These are phyloP conservation scores for Pristionchus arcanus DNA, from an alignment of 2,888 invertebrate species.

Conservation along the genomic window DNA sequence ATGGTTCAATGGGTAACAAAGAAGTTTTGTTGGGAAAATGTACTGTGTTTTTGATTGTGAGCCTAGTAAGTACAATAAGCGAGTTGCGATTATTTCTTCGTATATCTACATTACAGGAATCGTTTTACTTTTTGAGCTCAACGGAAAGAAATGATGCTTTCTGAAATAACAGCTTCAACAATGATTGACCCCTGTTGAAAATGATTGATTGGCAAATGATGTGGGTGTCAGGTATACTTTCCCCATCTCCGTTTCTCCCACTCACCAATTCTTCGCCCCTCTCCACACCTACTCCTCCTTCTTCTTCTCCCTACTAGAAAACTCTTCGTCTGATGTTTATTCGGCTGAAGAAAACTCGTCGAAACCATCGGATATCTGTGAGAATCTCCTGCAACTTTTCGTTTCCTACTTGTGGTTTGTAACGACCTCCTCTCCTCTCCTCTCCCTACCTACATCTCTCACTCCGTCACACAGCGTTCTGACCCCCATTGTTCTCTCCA, in stretches of 20 bases:
- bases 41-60: background rate
- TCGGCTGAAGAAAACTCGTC: conserved; percentile 16
- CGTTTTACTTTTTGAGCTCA: too few species aligned
- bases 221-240: background rate
- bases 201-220: background rate
- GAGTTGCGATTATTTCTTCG: too few species aligned
- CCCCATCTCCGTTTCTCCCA: background rate
- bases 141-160: background rate
- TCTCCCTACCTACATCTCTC: background rate
- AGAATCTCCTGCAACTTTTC: conserved; percentile 27
- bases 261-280: conserved; percentile 7
- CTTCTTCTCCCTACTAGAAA: background rate
- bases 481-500: too few species aligned
- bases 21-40: background rate
- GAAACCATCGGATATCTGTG: background rate
- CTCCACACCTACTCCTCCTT: conserved; percentile 7
- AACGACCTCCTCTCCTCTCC: background rate
- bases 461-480: too few species aligned
- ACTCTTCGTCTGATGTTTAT: conserved; percentile 20
- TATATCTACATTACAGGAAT: too few species aligned
- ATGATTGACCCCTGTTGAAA: background rate
- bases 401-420: conserved; percentile 35
- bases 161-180: too few species aligned
- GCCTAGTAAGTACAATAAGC: background rate
- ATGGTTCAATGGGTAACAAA: background rate